These are phyloP conservation scores for Ailurus styani DNA, from an alignment of 2,113 vertebrate species.

Conservation along the genomic window DNA sequence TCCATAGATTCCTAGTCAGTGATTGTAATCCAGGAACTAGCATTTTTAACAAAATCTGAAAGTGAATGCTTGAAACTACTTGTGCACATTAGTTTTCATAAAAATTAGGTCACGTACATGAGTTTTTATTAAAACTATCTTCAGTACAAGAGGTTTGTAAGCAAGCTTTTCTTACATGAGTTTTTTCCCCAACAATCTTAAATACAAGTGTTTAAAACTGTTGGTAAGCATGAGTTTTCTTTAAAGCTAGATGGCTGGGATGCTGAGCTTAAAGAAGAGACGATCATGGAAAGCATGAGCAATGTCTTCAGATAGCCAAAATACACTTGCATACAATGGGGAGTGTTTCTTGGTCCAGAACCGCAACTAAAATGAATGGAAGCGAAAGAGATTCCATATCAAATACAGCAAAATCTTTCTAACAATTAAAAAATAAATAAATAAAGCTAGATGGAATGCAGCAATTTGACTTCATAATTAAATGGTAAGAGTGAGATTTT, in stretches of 20 bases:
- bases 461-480: not conserved
- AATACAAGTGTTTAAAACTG: not conserved
- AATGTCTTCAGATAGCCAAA: not conserved
- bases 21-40: not conserved
- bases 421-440: too few relatives aligned
- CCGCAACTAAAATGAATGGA: not conserved
- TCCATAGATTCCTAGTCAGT: not conserved
- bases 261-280: not conserved
- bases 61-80: not conserved
- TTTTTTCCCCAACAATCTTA: not conserved
- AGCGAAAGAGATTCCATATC: not conserved
- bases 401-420: not conserved
- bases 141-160: not conserved
- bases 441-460: not conserved
- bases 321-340: fast-evolving
- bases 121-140: not conserved
- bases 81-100: not conserved
- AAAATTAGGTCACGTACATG: not conserved
- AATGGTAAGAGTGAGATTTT: not conserved
- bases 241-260: not conserved
- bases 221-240: not conserved
- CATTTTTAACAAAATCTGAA: not conserved
- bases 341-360: not conserved
- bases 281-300: not conserved
- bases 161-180: not conserved